Evolutionary conservation across 2,888 invertebrate species (phyloP), one percentile per base, ranked within the genome.

Genomic region (Polietes domitor): DNA sequence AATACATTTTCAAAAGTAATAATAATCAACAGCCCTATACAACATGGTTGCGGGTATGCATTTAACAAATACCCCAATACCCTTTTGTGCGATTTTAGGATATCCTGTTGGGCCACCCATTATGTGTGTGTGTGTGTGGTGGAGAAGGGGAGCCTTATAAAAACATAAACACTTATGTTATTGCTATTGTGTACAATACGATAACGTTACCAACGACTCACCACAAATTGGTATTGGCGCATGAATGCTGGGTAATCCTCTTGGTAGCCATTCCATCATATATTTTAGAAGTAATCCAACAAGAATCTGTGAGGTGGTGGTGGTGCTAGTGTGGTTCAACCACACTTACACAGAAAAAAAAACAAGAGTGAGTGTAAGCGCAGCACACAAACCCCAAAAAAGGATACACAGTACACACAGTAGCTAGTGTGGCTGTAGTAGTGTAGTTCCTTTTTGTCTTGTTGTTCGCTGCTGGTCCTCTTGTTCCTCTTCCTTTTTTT

Each of bases 191-290:
- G 70, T 75, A 83, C 72, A 85, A 80, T 86, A 87, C 88, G 88
- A 88, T 88, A 89, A 90, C 90, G 89, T 90, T 91, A 90, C 91
- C 90, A 91, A 90, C 88, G 89, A 91, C 92, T 92, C 91, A 92
- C 92, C 92, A 91, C 92, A 92, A 89, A 92, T 91, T 89, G 92
- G 92, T 89, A 92, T 92, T 86, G 92, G 92, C 88, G 92, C 92
- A 91, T 92, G 92, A 88, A 92, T 91, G 90, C 91, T 92, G 88
- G 92, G 92, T 90, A 92, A 91, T 92, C 92, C 92, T 92, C 92
- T 92, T 89, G 92, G 92, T 91, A 92, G 91, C 92, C 92, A 92
- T 92, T 92, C 92, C 92, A 92, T 92, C 89, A 91, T 92, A 91
- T 91, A 91, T 90, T 90, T 87, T 88, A 86, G 87, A 83, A 68